Evolutionary conservation across 2,888 invertebrate genomes (phyloP).

Genomic region (Tipula confusa): DNA sequence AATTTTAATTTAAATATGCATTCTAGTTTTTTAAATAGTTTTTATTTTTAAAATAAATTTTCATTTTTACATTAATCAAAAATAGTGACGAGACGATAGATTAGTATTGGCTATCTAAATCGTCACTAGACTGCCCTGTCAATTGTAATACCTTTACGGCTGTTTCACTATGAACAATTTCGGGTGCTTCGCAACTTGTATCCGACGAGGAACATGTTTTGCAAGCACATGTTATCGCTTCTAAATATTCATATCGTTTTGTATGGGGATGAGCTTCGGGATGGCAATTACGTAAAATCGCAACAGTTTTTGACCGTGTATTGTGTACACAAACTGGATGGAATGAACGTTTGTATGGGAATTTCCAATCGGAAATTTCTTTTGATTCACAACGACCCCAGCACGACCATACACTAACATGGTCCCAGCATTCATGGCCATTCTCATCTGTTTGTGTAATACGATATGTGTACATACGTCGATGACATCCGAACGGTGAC

Average conservation of each 20-base stretch:
- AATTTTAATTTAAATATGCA: constrained; percentile 25
- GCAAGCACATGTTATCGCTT: constrained; percentile 74
- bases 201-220: constrained; percentile 63
- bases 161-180: constrained; percentile 43
- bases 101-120: constrained; percentile 39
- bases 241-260: constrained; percentile 69
- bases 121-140: constrained; percentile 44
- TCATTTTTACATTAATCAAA: neutral
- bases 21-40: neutral
- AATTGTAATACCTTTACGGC: constrained; percentile 44
- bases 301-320: constrained; percentile 60
- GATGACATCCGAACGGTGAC: constrained; percentile 62
- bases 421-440: constrained; percentile 65
- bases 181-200: constrained; percentile 66
- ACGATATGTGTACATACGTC: constrained; percentile 60
- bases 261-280: constrained; percentile 65
- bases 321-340: constrained; percentile 84
- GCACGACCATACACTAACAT: constrained; percentile 69
- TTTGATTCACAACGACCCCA: constrained; percentile 81
- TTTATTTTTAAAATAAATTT: neutral
- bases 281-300: constrained; percentile 69
- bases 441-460: constrained; percentile 54
- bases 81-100: neutral
- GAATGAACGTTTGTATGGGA: constrained; percentile 78
- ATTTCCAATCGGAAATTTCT: constrained; percentile 85